A percentile compares a stretch with the other conserved stretches of the same genome.
Evolutionary conservation across 2,888 invertebrate genomes (phyloP).

Genomic region (Trichopoda pennipes): DNA sequence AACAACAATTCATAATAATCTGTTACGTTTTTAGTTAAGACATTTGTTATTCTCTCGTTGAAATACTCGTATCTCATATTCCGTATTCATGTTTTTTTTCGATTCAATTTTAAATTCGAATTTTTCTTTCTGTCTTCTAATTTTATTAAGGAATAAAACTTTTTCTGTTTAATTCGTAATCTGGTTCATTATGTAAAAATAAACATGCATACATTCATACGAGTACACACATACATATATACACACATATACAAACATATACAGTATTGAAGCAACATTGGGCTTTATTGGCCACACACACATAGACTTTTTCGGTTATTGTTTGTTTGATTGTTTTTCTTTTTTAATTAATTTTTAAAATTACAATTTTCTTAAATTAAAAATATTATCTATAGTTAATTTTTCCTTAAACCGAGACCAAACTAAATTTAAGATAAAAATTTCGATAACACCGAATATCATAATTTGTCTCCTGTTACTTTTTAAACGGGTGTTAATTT

Average conservation of each 20-base stretch:
- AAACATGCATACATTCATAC: background rate
- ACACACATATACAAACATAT: conserved; percentile 37
- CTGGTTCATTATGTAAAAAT: conserved; percentile 17
- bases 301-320: conserved; percentile 19
- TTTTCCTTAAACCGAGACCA: no score
- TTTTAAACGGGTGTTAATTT: no score
- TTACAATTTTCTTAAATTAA: background rate
- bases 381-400: no score
- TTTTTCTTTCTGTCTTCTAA: background rate
- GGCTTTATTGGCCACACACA: conserved; percentile 35
- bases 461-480: no score
- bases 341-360: conserved; percentile 11
- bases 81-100: background rate
- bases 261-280: conserved; percentile 50
- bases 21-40: no score
- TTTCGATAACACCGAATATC: no score
- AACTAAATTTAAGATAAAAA: no score
- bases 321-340: background rate
- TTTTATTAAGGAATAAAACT: background rate
- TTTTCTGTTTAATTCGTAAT: background rate
- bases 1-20: no score
- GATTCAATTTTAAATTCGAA: no score
- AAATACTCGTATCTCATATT: background rate
- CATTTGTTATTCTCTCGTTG: no score
- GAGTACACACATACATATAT: conserved; percentile 40